Evolutionary conservation across 2,797 vertebrate species (phyloP), one percentile per base, ranked within the genome.

Genomic region (Poecilia velifera): DNA sequence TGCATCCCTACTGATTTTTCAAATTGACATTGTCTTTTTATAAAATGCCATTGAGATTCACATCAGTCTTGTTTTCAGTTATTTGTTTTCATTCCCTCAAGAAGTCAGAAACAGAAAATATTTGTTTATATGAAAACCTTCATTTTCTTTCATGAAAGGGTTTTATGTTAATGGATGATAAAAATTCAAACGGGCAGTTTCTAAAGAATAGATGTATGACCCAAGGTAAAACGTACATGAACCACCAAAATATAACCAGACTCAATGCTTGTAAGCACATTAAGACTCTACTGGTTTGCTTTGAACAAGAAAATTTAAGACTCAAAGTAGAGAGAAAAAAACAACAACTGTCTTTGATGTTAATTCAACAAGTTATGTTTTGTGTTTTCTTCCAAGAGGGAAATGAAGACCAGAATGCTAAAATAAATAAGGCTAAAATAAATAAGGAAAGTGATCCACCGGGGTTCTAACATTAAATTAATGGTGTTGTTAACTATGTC

Each of bases 401-500:
- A 25, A 73, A 14, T 39, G 34, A 13, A 73, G 12, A 53, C 5
- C 18, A 14, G 5, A 73, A 53, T 73, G 72, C 46, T 41, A 78
- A 77, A 80, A 80, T 64, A 82, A 84, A 77, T 76, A 47, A 76
- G 49, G 62, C 64, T 68, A 78, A 77, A 80, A 80, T 64, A 82
- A 84, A 77, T 75, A 47, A 78, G 55, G 62, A 46, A 78, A 84
- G 46, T 36, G 18, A 79, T 85, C 77, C 72, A 77, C 22, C 72
- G 64, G 73, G 75, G 72, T 64, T 72, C 76, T 75, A 41, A 74
- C 86, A 91, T 90, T 53, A 89, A 90, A 80, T 89, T 87, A 79
- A 76, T 80, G 72, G 82, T 71, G 87, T 79, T 88, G 77, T 90
- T 88, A 88, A 84, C 49, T 34, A 84, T 14, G 28, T 76, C 80